Evolutionary conservation across 2,888 invertebrate species (phyloP), one percentile per base, ranked within the genome.

Genomic region (Polydrusus cervinus): DNA sequence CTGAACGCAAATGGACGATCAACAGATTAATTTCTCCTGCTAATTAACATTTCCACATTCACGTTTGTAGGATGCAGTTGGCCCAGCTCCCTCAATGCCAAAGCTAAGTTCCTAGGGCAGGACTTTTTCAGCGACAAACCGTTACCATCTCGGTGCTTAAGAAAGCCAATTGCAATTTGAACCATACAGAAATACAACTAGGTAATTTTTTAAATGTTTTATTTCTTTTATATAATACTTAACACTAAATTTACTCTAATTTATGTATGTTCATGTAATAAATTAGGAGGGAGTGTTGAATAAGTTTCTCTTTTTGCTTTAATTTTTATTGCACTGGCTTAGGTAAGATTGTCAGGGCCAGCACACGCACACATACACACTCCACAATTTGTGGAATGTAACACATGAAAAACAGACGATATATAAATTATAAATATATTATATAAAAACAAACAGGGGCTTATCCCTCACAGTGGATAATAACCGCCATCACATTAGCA

Each of bases 371-470:
- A 85, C 83, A 84, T 85, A 81, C 79, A 78, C 85, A 86, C 86
- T 83, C 86, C 86, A 86, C 86, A 83, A 79, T 79, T 80, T 65
- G 84, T 84, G 84, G 84, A 84, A 85, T 84, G 84, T 84, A 81
- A 81, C 81, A 83, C 83, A 83, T 82, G 83, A 85, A 85, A 86
- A 85, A 80, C 79, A 82, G 85, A 84, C 84, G 84, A 84, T 84
- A 78, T 83, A 86, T 86, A 87, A 86, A 86, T 86, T 86, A 87
- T 86, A 87, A 86, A 87, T 86, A 85, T 84, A 82, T 81, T 82
- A 85, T 84, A 85, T 84, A 84, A 86, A 86, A 86, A 86, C 85
- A 86, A 86, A 82, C 81, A 83, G 84, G 85, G 83, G 83, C 80
- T 80, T 73, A 75, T 20, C 72, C 65, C 69, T 62, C 51, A 30